These are phyloP conservation scores for Callorhinus ursinus DNA, from an alignment of 2,113 vertebrate species.

Conservation along the genomic window DNA sequence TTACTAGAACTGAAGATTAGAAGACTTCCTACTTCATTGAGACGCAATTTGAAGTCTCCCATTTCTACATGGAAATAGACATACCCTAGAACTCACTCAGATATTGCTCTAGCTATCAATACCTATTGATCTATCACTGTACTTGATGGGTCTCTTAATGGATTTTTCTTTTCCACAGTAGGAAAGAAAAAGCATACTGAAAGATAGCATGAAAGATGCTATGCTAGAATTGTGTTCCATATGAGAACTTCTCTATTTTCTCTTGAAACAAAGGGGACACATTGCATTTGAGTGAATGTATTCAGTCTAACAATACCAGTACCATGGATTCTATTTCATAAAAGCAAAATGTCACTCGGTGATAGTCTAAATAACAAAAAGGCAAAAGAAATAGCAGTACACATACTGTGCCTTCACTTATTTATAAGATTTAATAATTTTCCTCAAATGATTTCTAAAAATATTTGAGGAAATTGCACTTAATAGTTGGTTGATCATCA, in stretches of 20 bases:
- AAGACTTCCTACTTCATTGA: not conserved
- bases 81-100: not conserved
- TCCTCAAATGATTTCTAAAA: not conserved
- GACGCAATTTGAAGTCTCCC: not conserved
- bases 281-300: not conserved
- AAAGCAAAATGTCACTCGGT: not conserved
- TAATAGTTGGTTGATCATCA: not conserved
- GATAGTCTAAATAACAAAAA: not conserved
- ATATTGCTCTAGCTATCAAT: not conserved
- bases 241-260: not conserved
- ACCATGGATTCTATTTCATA: not conserved
- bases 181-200: not conserved
- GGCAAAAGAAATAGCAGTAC: not conserved
- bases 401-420: not conserved
- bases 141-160: not conserved
- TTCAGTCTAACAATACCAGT: not conserved
- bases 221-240: not conserved
- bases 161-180: not conserved
- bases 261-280: not conserved
- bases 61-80: not conserved
- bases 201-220: not conserved
- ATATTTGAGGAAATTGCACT: not conserved
- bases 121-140: not conserved
- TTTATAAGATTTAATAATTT: not conserved
- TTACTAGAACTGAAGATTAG: not conserved